Evolutionary conservation across 1,140 invertebrate genomes (phyloP).

Genomic region (Anadara kagoshimensis): DNA sequence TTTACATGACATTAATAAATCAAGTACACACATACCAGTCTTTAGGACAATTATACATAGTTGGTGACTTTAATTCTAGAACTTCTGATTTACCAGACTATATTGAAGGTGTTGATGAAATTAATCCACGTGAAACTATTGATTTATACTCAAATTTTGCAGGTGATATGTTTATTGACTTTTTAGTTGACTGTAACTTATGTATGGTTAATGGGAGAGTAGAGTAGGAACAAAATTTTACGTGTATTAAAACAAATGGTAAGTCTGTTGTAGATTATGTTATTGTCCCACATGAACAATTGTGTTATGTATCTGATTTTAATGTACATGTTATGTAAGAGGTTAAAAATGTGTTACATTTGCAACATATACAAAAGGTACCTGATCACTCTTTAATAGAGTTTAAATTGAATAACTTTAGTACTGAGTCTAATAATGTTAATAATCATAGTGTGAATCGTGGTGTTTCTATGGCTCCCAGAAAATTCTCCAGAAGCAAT

Average conservation of each 20-base stretch:
- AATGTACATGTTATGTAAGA: conserved; percentile 11
- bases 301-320: conserved; percentile 6
- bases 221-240: conserved; percentile 29
- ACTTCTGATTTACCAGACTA: conserved; percentile 19
- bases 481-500: too few species aligned
- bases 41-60: too few species aligned
- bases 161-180: conserved; percentile 34
- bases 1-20: too few species aligned
- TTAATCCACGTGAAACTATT: conserved; percentile 11
- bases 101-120: conserved; percentile 37
- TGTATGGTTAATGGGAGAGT: conserved; percentile 42
- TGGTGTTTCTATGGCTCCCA: too few species aligned
- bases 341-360: neutral
- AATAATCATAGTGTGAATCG: too few species aligned
- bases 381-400: too few species aligned
- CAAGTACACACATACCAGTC: too few species aligned
- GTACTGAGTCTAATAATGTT: too few species aligned
- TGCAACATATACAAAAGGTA: too few species aligned
- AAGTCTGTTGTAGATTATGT: conserved; percentile 44
- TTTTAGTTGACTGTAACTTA: conserved; percentile 32
- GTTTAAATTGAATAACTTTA: too few species aligned
- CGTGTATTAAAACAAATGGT: conserved; percentile 28
- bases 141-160: conserved; percentile 18
- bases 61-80: too few species aligned
- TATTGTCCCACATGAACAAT: conserved; percentile 17